Percentiles rank a stretch among this genome's conserved stretches.
Evolutionary conservation across 2,888 invertebrate genomes (phyloP).

Genomic region (Amblyjoppa fuscipennis): DNA sequence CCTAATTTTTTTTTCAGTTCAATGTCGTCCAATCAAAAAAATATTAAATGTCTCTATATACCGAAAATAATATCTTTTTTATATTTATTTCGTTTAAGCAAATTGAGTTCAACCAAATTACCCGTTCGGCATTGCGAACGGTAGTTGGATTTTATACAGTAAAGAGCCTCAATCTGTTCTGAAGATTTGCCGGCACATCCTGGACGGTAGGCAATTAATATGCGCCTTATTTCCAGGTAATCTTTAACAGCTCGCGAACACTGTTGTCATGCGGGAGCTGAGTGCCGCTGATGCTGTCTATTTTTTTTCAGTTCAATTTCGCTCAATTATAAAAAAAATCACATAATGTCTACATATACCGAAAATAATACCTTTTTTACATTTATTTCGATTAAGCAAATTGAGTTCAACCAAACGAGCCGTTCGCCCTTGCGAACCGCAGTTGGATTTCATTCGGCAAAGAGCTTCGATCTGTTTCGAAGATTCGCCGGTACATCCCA

Average conservation of each 20-base stretch:
- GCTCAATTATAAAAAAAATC: too few species aligned
- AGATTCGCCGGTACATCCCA: background rate
- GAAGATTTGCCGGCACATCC: background rate
- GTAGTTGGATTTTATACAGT: background rate
- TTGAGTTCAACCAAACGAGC: background rate
- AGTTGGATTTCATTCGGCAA: background rate
- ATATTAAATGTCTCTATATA: too few species aligned
- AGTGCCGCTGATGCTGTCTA: background rate
- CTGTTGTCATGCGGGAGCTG: background rate
- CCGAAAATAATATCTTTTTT: too few species aligned
- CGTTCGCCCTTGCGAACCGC: background rate
- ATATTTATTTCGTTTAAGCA: background rate
- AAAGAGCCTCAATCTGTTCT: background rate
- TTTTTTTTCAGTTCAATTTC: background rate
- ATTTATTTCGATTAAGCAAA: background rate
- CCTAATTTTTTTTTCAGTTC: background rate
- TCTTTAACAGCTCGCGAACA: slow-evolving; percentile 25
- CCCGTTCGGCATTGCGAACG: too few species aligned
- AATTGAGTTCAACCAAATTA: background rate
- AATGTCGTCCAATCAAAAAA: too few species aligned
- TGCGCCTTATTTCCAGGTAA: slow-evolving; percentile 28
- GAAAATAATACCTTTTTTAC: background rate
- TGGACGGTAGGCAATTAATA: background rate
- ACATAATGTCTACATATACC: too few species aligned
- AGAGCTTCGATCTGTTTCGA: background rate